phyloP scores from a whole-genome alignment of 2,797 vertebrate genomes.

The Rhincodon typus region DNA sequence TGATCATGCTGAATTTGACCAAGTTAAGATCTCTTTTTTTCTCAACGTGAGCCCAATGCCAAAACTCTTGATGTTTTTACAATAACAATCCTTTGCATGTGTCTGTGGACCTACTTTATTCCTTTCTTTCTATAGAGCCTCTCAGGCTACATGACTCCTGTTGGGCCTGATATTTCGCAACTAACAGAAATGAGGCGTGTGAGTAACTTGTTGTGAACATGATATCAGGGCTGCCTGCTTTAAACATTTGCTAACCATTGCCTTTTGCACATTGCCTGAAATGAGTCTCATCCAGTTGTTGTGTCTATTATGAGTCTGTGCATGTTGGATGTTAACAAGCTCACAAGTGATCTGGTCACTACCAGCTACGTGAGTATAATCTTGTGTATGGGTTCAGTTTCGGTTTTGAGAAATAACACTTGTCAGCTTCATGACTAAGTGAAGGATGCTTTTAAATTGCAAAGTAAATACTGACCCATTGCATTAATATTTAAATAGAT shows the following conservation, averaged over 20 bases:
- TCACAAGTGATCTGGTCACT: background rate
- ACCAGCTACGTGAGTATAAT: background rate
- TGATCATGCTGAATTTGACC: background rate
- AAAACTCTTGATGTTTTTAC: constrained; percentile 43
- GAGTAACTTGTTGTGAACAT: constrained; percentile 52
- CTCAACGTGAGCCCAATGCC: background rate
- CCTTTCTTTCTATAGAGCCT: constrained; percentile 60
- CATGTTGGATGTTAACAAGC: background rate
- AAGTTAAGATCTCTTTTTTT: background rate
- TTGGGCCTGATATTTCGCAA: constrained; percentile 76
- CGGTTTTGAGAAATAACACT: background rate
- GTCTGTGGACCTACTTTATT: background rate
- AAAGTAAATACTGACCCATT: background rate
- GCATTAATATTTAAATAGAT: background rate
- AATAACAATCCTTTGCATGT: background rate
- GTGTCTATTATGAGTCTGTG: background rate
- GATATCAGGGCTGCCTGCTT: background rate
- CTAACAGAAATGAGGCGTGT: constrained; percentile 83
- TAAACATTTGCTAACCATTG: background rate
- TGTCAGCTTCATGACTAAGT: background rate
- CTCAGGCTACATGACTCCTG: constrained; percentile 79
- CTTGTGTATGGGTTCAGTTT: background rate
- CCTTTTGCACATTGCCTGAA: background rate
- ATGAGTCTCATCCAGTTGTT: background rate
- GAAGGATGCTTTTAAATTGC: background rate